phyloP scores from a whole-genome alignment of 92 coral and sea anemone species.

The Actinernus sp. region DNA sequence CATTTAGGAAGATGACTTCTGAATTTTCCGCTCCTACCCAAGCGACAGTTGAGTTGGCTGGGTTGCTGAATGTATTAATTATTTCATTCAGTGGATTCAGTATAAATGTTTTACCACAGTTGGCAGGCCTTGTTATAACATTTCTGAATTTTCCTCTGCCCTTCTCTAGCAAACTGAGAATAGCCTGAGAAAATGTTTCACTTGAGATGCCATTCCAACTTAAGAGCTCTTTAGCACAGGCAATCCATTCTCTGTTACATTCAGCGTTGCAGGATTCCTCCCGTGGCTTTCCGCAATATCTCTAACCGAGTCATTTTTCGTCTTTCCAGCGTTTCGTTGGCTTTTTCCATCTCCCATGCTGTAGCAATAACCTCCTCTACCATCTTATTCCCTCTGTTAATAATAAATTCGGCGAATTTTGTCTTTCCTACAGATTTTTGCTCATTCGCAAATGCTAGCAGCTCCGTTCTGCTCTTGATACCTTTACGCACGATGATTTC shows the following conservation, averaged over 20 bases:
- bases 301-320: slow-evolving; percentile 31
- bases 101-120: slow-evolving; percentile 51
- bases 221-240: slow-evolving; percentile 47
- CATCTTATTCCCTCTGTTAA: slow-evolving; percentile 47
- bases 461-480: slow-evolving; percentile 39
- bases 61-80: slow-evolving; percentile 42
- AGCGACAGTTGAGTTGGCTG: slow-evolving; percentile 46
- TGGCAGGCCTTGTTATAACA: slow-evolving; percentile 57
- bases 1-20: slow-evolving; percentile 53
- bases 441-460: slow-evolving; percentile 54
- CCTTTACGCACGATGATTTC: slow-evolving; percentile 35
- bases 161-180: slow-evolving; percentile 6
- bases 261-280: slow-evolving; percentile 20
- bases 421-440: slow-evolving; percentile 60
- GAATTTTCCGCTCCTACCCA: slow-evolving; percentile 47
- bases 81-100: slow-evolving; percentile 35
- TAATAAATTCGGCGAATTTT: slow-evolving; percentile 54
- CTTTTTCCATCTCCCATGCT: slow-evolving; percentile 51
- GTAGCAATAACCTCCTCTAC: slow-evolving; percentile 40
- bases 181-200: neutral
- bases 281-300: slow-evolving; percentile 19
- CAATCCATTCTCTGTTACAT: slow-evolving; percentile 42
- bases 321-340: slow-evolving; percentile 25
- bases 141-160: slow-evolving; percentile 58
- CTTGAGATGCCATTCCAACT: slow-evolving; percentile 16